Evolutionary conservation across 2,113 vertebrate genomes (phyloP).

Genomic region (Erinaceus europaeus): DNA sequence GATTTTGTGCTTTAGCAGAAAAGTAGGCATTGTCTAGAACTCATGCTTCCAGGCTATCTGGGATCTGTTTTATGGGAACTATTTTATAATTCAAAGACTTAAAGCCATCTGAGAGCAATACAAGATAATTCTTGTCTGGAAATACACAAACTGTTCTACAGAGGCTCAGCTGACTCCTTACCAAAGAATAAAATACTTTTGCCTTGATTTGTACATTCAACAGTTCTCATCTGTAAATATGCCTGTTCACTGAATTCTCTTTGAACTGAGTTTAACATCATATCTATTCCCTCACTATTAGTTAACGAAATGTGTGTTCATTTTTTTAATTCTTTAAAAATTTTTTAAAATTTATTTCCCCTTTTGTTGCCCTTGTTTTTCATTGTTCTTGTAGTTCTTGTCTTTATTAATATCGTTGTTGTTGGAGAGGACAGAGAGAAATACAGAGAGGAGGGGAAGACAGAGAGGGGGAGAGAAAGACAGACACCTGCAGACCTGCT

Average conservation of each 20-base stretch:
- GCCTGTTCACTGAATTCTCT: slow-evolving; percentile 28
- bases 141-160: not conserved
- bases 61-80: not conserved
- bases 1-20: not conserved
- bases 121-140: not conserved
- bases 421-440: too few species aligned
- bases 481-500: too few species aligned
- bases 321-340: too few species aligned
- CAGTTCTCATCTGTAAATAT: not conserved
- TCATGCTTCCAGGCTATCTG: not conserved
- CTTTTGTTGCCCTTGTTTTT: too few species aligned
- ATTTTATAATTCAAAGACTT: slow-evolving; percentile 27
- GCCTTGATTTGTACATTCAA: not conserved
- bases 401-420: too few species aligned
- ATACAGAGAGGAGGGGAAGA: too few species aligned
- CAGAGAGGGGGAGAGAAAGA: too few species aligned
- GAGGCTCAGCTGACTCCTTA: not conserved
- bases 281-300: not conserved
- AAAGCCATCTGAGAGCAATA: not conserved
- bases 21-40: too few species aligned
- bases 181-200: slow-evolving; percentile 19
- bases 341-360: too few species aligned
- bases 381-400: too few species aligned
- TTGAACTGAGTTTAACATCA: slow-evolving; percentile 8
- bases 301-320: not conserved